Conservation (phyloP, 2,888 invertebrate species). For the Drosophila eohydei region DNA sequence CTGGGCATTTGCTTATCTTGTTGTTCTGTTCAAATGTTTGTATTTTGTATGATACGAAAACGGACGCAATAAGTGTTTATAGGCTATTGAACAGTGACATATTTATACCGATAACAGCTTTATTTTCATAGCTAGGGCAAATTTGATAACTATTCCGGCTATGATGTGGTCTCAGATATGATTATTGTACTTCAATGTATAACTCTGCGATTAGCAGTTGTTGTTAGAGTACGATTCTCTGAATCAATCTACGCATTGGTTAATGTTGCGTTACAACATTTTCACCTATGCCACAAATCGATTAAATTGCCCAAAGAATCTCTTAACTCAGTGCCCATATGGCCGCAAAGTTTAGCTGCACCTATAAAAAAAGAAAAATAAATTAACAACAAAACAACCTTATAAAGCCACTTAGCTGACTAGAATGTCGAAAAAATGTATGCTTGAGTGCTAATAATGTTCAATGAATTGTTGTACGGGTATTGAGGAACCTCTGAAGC, state of each 20-base stretch:
- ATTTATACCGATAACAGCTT: neutral
- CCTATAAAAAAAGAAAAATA: constrained; percentile 21
- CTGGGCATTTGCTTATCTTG: neutral
- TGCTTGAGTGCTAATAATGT: constrained; percentile 80
- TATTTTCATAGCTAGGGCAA: neutral
- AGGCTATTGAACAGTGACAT: constrained; percentile 1
- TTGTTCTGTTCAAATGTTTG: neutral
- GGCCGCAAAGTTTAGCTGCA: constrained; percentile 28
- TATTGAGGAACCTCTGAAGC: constrained; percentile 60
- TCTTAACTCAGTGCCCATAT: constrained; percentile 1
- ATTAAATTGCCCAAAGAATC: constrained; percentile 42
- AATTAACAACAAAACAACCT: constrained; percentile 18
- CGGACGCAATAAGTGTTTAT: neutral
- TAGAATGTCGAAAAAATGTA: constrained; percentile 63
- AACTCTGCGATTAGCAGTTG: constrained; percentile 1
- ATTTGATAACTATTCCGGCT: neutral
- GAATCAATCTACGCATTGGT: neutral
- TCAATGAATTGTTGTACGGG: constrained; percentile 68
- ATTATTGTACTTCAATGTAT: neutral
- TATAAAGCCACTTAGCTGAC: constrained; percentile 47
- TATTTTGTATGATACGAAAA: neutral
- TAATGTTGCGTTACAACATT: constrained; percentile 33
- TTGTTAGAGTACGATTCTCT: neutral
- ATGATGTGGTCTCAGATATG: constrained; percentile 5
- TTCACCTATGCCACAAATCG: constrained; percentile 54